Percentiles rank a stretch among this genome's conserved stretches.
These are phyloP conservation scores for Chironomus tepperi DNA, from an alignment of 1,140 invertebrate genomes.

Conservation along the genomic window DNA sequence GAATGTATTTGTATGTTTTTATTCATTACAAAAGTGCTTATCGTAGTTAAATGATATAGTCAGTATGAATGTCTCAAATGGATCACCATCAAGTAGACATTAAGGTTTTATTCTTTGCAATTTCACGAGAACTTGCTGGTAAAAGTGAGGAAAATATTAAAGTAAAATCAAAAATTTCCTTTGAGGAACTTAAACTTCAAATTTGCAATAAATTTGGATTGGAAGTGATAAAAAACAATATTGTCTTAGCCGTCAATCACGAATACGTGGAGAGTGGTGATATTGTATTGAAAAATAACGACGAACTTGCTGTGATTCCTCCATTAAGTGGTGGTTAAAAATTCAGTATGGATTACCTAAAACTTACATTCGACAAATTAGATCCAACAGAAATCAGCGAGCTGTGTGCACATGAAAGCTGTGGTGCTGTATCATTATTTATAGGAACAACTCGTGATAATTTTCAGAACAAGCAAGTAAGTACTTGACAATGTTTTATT, in stretches of 20 bases:
- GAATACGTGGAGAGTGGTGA: conserved; percentile 55
- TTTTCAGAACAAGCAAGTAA: conserved; percentile 74
- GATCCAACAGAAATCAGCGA: conserved; percentile 58
- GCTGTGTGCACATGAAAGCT: conserved; percentile 58
- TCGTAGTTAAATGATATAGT: neutral
- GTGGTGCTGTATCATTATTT: conserved; percentile 83
- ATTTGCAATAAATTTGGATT: conserved; percentile 56
- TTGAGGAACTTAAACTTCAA: conserved; percentile 46
- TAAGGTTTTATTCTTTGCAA: conserved; percentile 76
- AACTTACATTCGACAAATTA: conserved; percentile 58
- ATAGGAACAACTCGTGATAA: conserved; percentile 85
- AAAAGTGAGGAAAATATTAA: conserved; percentile 44
- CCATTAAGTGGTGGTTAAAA: conserved; percentile 73
- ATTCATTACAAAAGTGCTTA: too few relatives aligned
- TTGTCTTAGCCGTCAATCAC: conserved; percentile 75
- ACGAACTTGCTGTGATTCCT: conserved; percentile 77
- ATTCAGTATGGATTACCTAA: conserved; percentile 51
- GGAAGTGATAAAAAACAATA: conserved; percentile 53
- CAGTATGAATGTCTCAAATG: neutral
- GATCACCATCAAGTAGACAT: conserved; percentile 41
- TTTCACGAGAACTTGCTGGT: conserved; percentile 70
- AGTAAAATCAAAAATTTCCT: conserved; percentile 44
- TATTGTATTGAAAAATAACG: conserved; percentile 47
- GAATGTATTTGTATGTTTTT: too few relatives aligned
- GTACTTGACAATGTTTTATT: neutral